Conservation (phyloP, 2,113 vertebrate species). For the Struthidea cinerea region DNA sequence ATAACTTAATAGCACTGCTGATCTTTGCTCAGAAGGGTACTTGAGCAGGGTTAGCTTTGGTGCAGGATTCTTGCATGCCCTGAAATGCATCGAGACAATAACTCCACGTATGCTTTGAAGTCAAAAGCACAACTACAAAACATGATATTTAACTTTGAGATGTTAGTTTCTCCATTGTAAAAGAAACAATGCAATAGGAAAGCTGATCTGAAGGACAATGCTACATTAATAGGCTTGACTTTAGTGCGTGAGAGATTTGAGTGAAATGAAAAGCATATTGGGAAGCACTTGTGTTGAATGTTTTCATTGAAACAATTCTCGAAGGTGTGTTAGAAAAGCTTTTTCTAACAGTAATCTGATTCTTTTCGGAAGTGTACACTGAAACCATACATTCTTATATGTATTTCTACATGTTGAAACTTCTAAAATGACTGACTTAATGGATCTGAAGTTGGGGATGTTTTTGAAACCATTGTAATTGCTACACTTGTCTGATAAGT, state of each 20-base stretch:
- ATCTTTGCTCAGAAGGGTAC: not conserved
- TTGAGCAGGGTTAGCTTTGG: not conserved
- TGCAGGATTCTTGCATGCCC: not conserved
- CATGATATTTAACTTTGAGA: not conserved
- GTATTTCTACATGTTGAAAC: not conserved
- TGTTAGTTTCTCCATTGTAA: not conserved
- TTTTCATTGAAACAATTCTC: not conserved
- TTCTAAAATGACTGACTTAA: not conserved
- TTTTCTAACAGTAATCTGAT: not conserved
- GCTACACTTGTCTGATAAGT: not conserved
- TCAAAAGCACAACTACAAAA: not conserved
- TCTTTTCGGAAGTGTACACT: not conserved
- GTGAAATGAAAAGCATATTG: not conserved
- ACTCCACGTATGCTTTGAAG: not conserved
- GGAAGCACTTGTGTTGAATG: fast-evolving
- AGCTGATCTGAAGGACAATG: not conserved
- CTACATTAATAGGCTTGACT: not conserved
- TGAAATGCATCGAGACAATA: not conserved
- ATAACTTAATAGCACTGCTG: not conserved
- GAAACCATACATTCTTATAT: not conserved
- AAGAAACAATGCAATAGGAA: not conserved
- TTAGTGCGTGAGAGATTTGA: not conserved
- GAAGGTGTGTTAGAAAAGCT: not conserved
- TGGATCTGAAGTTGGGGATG: not conserved
- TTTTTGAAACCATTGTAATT: not conserved